Evolutionary conservation across 2,113 vertebrate genomes (phyloP).

Genomic region (Tor tambroides): DNA sequence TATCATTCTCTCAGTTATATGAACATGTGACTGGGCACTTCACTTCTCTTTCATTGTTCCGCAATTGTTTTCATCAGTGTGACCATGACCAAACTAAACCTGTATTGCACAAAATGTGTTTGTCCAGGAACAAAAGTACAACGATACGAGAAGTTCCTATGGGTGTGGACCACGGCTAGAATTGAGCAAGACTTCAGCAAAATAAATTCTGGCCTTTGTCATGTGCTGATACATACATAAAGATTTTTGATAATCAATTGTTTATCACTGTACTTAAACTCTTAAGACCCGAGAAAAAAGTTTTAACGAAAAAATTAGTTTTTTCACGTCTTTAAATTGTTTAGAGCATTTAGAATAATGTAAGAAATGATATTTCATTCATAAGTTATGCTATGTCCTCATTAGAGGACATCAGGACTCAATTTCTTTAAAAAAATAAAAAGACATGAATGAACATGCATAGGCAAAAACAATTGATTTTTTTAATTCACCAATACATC

Average conservation of each 20-base stretch:
- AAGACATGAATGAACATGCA: too few species aligned
- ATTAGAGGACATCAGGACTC: too few species aligned
- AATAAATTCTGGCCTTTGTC: neutral
- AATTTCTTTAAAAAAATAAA: too few species aligned
- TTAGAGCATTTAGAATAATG: too few species aligned
- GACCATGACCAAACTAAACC: neutral
- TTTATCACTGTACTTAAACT: neutral
- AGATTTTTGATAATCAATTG: neutral
- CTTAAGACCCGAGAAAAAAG: too few species aligned
- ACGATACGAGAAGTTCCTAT: conserved; percentile 6
- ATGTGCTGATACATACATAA: neutral
- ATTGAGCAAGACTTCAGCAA: neutral
- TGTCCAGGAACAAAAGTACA: conserved; percentile 6
- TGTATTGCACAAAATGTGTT: conserved; percentile 7
- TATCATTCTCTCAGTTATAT: neutral
- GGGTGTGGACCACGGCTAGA: neutral
- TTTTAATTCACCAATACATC: too few species aligned
- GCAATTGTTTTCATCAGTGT: neutral
- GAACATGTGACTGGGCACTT: conserved; percentile 1
- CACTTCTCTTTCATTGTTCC: neutral
- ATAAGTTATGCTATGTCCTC: too few species aligned
- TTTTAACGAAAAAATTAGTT: too few species aligned
- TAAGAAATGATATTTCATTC: too few species aligned
- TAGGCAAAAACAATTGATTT: too few species aligned
- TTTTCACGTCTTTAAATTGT: too few species aligned